Conservation (phyloP, 2,113 vertebrate genomes). For the Notechis scutatus region DNA sequence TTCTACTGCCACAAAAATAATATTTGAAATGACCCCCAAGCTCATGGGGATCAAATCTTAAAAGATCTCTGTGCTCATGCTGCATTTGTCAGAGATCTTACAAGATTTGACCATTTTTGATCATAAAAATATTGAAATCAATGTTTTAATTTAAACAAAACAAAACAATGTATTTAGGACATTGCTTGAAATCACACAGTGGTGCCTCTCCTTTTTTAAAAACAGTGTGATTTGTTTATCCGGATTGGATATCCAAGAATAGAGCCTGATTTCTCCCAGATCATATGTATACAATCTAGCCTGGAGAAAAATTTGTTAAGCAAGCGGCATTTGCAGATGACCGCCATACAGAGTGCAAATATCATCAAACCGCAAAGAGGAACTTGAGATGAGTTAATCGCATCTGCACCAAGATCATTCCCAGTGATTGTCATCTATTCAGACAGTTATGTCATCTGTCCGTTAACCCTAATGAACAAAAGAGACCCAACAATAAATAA, state of each 20-base stretch:
- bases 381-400: not conserved
- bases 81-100: not conserved
- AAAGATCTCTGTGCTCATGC: not conserved
- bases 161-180: not conserved
- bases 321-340: not conserved
- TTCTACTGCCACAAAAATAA: not conserved
- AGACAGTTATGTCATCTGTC: not conserved
- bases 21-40: not conserved
- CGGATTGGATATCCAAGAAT: not conserved
- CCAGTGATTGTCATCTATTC: not conserved
- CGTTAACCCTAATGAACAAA: not conserved
- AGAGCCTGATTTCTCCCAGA: not conserved
- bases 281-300: not conserved
- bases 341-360: not conserved
- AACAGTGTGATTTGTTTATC: not conserved
- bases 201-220: not conserved
- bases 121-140: not conserved
- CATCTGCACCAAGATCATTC: not conserved
- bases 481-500: not conserved
- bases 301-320: not conserved
- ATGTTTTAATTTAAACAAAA: not conserved
- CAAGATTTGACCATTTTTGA: not conserved
- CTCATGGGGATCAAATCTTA: not conserved
- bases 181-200: not conserved
- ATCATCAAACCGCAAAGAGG: not conserved